Conservation (phyloP, 2,797 vertebrate genomes). For the Enteromius unitaeniatus region DNA sequence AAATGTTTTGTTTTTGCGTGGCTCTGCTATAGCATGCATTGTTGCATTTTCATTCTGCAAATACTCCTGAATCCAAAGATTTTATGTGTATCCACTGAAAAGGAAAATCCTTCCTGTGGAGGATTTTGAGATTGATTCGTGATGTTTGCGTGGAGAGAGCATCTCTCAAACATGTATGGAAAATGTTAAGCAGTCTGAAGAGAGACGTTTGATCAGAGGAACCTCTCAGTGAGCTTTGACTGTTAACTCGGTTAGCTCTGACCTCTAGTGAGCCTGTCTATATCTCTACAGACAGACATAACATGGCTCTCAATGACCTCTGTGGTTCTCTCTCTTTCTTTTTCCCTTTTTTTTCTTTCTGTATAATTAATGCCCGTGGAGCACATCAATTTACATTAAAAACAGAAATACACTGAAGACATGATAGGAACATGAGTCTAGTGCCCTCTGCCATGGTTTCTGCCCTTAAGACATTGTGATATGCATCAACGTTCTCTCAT, state of each 20-base stretch:
- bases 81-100: not conserved
- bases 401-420: conserved; percentile 69
- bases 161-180: conserved; percentile 44
- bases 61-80: not conserved
- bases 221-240: conserved; percentile 62
- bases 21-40: not conserved
- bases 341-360: conserved; percentile 31
- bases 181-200: conserved; percentile 48
- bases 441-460: not conserved
- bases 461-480: conserved; percentile 25
- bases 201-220: conserved; percentile 66
- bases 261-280: conserved; percentile 37
- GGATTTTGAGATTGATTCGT: not conserved
- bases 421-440: conserved; percentile 60
- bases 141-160: conserved; percentile 48
- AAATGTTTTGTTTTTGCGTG: not conserved
- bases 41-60: not conserved
- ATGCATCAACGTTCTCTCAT: not conserved
- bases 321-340: conserved; percentile 42
- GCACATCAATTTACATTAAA: conserved; percentile 68
- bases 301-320: conserved; percentile 51
- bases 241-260: conserved; percentile 56
- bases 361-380: conserved; percentile 70
- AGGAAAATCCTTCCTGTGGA: not conserved
- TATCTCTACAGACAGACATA: conserved; percentile 25